These are phyloP conservation scores for Pluvialis apricaria DNA, from an alignment of 2,113 vertebrate species.

Conservation along the genomic window DNA sequence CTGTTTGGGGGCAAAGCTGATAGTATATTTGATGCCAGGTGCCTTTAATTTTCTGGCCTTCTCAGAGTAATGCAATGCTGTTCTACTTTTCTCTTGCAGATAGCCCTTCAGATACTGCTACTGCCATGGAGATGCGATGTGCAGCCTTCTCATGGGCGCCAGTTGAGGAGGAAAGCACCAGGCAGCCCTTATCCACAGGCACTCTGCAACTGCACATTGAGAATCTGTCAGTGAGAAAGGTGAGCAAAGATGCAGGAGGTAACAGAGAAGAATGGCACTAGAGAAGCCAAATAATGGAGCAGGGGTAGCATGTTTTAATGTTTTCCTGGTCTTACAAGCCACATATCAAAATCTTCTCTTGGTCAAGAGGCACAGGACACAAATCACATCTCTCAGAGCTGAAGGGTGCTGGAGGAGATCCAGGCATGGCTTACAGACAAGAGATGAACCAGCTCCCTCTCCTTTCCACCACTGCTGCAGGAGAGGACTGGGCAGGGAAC, in stretches of 20 bases:
- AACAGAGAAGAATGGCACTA: neutral
- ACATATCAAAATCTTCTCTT: neutral
- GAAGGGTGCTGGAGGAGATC: neutral
- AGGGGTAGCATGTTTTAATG: neutral
- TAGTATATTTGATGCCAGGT: neutral
- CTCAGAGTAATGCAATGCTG: neutral
- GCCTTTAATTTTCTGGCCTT: neutral
- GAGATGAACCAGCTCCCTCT: neutral
- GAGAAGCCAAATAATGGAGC: neutral
- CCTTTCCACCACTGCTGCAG: neutral
- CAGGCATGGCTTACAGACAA: neutral
- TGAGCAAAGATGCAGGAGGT: neutral
- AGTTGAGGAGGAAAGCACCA: neutral
- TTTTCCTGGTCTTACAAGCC: neutral
- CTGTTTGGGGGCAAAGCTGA: neutral
- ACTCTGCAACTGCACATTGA: constrained; percentile 77
- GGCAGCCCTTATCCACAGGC: constrained; percentile 11
- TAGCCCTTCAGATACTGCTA: constrained; percentile 29
- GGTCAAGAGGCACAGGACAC: neutral
- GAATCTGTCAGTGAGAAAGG: constrained; percentile 83
- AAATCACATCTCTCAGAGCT: neutral
- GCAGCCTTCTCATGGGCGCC: constrained; percentile 85
- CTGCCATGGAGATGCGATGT: constrained; percentile 75
- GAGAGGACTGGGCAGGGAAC: neutral
- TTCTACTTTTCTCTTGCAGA: constrained; percentile 48